Evolutionary conservation across 2,113 vertebrate species (phyloP).

Genomic region (Hemibagrus wyckioides): DNA sequence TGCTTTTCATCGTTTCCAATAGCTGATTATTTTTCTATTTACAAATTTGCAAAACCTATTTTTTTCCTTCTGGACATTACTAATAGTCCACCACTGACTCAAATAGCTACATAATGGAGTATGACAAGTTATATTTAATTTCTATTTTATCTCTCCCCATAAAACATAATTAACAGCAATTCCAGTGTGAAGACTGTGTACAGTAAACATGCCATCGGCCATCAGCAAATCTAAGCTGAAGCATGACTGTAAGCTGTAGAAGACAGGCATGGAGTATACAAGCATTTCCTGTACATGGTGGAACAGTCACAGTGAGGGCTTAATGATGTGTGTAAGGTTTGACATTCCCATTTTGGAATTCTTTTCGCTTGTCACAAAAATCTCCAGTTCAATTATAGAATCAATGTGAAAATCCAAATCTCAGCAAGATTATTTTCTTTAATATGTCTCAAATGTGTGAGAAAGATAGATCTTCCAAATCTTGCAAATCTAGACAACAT

Average conservation of each 20-base stretch:
- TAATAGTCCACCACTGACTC: slow-evolving; percentile 47
- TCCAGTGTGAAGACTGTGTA: slow-evolving; percentile 64
- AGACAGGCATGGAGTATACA: slow-evolving; percentile 47
- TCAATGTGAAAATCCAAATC: not conserved
- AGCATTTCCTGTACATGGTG: slow-evolving; percentile 56
- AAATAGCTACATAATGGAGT: slow-evolving; percentile 47
- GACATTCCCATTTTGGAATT: slow-evolving; percentile 28
- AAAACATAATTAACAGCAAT: slow-evolving; percentile 62
- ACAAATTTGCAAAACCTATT: slow-evolving; percentile 11
- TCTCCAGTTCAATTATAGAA: not conserved
- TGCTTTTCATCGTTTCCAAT: not conserved
- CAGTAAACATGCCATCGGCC: slow-evolving; percentile 60
- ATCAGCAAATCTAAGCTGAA: slow-evolving; percentile 59
- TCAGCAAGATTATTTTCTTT: not conserved
- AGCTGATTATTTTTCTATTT: not conserved
- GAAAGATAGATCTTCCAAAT: not conserved
- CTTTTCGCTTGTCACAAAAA: not conserved
- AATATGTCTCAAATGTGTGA: not conserved
- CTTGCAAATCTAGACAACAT: not conserved
- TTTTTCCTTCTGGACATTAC: slow-evolving; percentile 13
- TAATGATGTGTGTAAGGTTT: slow-evolving; percentile 52
- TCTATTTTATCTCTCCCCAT: slow-evolving; percentile 56
- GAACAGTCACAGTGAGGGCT: slow-evolving; percentile 35
- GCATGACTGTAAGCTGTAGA: slow-evolving; percentile 42
- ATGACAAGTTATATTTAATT: slow-evolving; percentile 46